Evolutionary conservation across 1,140 invertebrate species (phyloP).

Genomic region (Drosophila pachea): DNA sequence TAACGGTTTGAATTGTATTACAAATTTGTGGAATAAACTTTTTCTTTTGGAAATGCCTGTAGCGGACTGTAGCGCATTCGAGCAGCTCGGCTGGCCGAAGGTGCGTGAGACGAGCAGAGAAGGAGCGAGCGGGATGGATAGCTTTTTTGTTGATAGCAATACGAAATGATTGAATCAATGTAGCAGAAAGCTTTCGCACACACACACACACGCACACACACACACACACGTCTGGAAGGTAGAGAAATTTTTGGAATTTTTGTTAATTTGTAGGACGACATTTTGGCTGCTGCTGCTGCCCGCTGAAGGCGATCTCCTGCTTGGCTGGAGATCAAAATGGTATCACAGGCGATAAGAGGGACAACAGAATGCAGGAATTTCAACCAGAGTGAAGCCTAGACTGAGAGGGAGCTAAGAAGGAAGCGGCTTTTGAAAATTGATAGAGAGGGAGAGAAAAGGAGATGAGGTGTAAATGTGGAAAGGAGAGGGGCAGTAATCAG

Average conservation of each 20-base stretch:
- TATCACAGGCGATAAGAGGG: constrained; percentile 1
- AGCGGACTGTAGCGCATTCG: too few species aligned
- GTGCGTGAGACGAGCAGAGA: background rate
- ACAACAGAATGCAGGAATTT: too few species aligned
- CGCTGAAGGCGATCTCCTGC: constrained; percentile 25
- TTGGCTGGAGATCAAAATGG: constrained; percentile 17
- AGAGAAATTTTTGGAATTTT: constrained; percentile 72
- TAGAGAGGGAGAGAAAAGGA: too few species aligned
- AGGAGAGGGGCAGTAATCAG: too few species aligned
- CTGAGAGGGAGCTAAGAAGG: too few species aligned
- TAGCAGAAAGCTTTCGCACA: constrained; percentile 33
- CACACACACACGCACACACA: constrained; percentile 17
- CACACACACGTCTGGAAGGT: constrained; percentile 25
- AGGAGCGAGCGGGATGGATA: constrained; percentile 29
- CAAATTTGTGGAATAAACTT: too few species aligned
- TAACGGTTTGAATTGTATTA: too few species aligned
- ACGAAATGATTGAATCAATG: constrained; percentile 70
- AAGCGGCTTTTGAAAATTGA: too few species aligned
- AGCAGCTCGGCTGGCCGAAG: background rate
- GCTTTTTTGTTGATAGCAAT: constrained; percentile 54
- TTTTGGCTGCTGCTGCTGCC: constrained; percentile 63
- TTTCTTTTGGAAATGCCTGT: too few species aligned
- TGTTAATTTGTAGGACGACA: constrained; percentile 75
- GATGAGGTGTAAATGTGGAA: too few species aligned
- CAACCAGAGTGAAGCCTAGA: too few species aligned